A percentile compares a stretch with the other conserved stretches of the same genome.
Conservation (phyloP, 2,113 vertebrate species). For the Lepisosteus osseus region DNA sequence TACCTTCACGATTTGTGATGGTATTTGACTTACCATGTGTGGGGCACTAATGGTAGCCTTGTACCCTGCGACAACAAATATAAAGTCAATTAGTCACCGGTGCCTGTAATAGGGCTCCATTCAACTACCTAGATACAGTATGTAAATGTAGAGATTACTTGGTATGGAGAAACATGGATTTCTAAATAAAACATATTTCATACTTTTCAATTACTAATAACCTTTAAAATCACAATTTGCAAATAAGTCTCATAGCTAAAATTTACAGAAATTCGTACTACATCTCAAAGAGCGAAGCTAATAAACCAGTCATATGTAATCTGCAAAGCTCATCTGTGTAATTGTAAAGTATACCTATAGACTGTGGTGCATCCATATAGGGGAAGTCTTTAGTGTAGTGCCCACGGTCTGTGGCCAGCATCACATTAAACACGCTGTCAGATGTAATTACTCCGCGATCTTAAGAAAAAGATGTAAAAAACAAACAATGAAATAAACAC, state of each 20-base stretch:
- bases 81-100: background rate
- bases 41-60: slow-evolving; percentile 88
- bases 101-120: too few relatives aligned
- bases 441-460: slow-evolving; percentile 81
- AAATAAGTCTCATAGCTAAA: too few relatives aligned
- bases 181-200: background rate
- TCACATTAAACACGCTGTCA: slow-evolving; percentile 73
- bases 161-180: background rate
- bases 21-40: slow-evolving; percentile 76
- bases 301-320: too few relatives aligned
- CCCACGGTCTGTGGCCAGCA: slow-evolving; percentile 80
- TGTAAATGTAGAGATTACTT: too few relatives aligned
- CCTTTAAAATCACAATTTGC: background rate
- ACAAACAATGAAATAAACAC: background rate
- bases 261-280: too few relatives aligned
- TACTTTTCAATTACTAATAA: background rate
- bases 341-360: slow-evolving; percentile 67
- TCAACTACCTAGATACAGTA: too few relatives aligned
- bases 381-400: slow-evolving; percentile 77
- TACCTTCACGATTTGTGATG: background rate
- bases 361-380: slow-evolving; percentile 83
- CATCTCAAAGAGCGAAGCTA: too few relatives aligned
- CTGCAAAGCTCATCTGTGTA: too few relatives aligned
- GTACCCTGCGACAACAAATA: slow-evolving; percentile 67
- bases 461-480: slow-evolving; percentile 35